A percentile compares a stretch with the other conserved stretches of the same genome.
These are phyloP conservation scores for Chaunax sp. DNA, from an alignment of 2,797 vertebrate genomes.

Conservation along the genomic window DNA sequence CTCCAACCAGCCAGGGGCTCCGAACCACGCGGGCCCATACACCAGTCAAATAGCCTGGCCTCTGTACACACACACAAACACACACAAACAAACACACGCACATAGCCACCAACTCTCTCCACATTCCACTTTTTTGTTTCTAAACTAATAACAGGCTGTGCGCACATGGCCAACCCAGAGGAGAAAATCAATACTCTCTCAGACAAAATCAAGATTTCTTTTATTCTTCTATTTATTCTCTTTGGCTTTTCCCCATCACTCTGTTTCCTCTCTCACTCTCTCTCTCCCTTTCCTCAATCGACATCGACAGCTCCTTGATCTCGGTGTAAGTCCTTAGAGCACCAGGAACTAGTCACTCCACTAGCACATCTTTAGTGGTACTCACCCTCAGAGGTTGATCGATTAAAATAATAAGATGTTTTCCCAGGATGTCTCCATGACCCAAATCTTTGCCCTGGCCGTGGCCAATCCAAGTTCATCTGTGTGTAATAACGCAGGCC, in stretches of 20 bases:
- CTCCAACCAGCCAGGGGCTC: conserved; percentile 75
- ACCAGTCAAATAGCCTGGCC: conserved; percentile 57
- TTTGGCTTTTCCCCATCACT: conserved; percentile 60
- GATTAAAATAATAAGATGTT: conserved; percentile 81
- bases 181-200: conserved; percentile 87
- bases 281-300: conserved; percentile 48
- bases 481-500: conserved; percentile 48
- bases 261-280: conserved; percentile 41
- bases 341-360: conserved; percentile 55
- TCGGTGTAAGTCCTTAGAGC: conserved; percentile 72
- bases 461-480: conserved; percentile 52
- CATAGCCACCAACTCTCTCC: conserved; percentile 35
- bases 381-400: conserved; percentile 68
- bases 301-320: conserved; percentile 70
- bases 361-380: conserved; percentile 56
- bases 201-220: conserved; percentile 87
- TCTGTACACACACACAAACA: conserved; percentile 30
- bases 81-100: conserved; percentile 39
- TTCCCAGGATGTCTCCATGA: conserved; percentile 65
- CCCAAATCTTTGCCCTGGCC: conserved; percentile 49
- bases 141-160: conserved; percentile 85
- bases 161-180: conserved; percentile 81
- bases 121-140: conserved; percentile 73
- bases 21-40: conserved; percentile 53
- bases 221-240: conserved; percentile 77